Base-by-base conservation (phyloP, 2,888 invertebrate genomes). In the Drosophila maculinotata region DNA sequence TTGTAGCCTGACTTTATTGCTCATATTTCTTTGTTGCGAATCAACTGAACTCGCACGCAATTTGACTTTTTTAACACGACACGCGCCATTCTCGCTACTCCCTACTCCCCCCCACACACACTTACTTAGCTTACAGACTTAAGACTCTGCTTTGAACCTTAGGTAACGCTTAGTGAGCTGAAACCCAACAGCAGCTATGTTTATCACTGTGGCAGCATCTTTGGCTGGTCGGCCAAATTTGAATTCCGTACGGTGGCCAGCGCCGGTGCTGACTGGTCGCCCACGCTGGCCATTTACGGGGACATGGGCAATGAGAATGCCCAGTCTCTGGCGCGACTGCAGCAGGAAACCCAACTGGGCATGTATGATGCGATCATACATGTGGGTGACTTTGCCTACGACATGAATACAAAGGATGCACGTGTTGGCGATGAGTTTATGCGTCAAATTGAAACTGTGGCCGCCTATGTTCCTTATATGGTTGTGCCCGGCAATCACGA, bases 241-340 rank as follows among this genome's bases (percentile, higher is more conserved):
- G 94, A 93, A 81, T 97, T 98, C 91, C 93, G 92, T 77, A 96
- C 97, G 0, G 70, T 88, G 26, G 93, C 94, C 3, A 95, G 95
- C 1, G 91, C 92, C 2, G 93, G 93, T 1, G 92, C 92, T 6
- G 90, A 94, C 72, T 98, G 97, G 97, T 93, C 94, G 17, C 96
- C 98, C 0, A 93, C 93, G 17, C 92, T 98, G 31, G 98, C 96
- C 23, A 94, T 99, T 73, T 98, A 95, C 89, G 99, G 99, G 0
- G 99, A 99, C 90, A 95, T 99, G 96, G 99, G 99, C 25, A 96
- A 96, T 89, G 95, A 95, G 82, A 98, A 98, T 92, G 97, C 98
- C 0, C 92, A 94, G 91, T 97, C 98, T 0, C 92, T 99, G 62
- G 94, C 95, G 0, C 93, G 96, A 72, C 92, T 99, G 7, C 97